Evolutionary conservation across 2,797 vertebrate species (phyloP).

Genomic region (Pseudotriccus pelzelni): DNA sequence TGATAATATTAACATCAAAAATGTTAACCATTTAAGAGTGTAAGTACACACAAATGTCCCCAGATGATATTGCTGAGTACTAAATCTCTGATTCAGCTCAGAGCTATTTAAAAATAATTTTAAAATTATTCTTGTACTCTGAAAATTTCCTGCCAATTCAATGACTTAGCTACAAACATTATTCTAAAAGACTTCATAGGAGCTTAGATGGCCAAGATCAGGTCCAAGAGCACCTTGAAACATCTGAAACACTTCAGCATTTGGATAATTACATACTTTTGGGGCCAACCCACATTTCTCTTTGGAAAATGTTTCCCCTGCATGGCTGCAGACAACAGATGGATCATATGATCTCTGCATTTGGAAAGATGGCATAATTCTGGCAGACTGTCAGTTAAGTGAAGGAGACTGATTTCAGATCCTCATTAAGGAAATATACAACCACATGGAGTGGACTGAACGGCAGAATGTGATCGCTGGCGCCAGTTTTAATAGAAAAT

Average conservation of each 20-base stretch:
- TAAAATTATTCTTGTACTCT: not conserved
- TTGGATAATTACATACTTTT: conserved; percentile 49
- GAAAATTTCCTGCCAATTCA: conserved; percentile 2
- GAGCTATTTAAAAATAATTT: conserved; percentile 24
- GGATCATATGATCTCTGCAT: conserved; percentile 62
- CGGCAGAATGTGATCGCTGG: conserved; percentile 34
- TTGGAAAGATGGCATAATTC: conserved; percentile 66
- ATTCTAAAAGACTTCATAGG: conserved; percentile 30
- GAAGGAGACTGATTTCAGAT: conserved; percentile 53
- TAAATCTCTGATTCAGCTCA: not conserved
- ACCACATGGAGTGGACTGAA: not conserved
- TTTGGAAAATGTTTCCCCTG: conserved; percentile 36
- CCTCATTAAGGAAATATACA: conserved; percentile 60
- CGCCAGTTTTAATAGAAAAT: conserved; percentile 49
- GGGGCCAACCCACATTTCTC: conserved; percentile 57
- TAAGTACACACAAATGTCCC: not conserved
- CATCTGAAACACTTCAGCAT: conserved; percentile 64
- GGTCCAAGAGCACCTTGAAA: conserved; percentile 63
- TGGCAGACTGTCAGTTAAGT: conserved; percentile 59
- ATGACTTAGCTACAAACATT: conserved; percentile 6
- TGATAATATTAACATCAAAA: not conserved
- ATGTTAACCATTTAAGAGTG: not conserved
- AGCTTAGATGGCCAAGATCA: conserved; percentile 24
- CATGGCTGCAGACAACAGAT: conserved; percentile 61
- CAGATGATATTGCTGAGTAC: not conserved